Conservation (phyloP, 2,888 invertebrate genomes). For the Dryococelus australis region DNA sequence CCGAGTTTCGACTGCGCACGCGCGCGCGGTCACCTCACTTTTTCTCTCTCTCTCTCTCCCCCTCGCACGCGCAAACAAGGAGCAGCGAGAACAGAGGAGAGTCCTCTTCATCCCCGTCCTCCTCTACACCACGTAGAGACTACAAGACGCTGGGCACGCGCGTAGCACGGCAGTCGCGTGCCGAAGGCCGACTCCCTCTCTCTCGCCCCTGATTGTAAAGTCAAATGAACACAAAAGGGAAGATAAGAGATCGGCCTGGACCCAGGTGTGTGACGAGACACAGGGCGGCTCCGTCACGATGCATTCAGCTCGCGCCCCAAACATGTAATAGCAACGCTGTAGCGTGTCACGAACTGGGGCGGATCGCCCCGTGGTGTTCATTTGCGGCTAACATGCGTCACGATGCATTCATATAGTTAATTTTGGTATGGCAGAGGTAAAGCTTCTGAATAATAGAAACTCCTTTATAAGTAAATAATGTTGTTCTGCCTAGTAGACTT, state of each 20-base stretch:
- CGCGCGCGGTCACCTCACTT: not conserved
- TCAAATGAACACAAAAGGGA: conserved; percentile 2
- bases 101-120: not conserved
- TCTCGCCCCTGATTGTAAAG: not conserved
- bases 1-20: not conserved
- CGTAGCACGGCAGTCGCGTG: conserved; percentile 20
- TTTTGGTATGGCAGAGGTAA: no score
- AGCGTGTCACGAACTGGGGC: no score
- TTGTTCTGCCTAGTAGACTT: no score
- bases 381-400: no score
- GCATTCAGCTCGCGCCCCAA: no score
- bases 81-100: not conserved
- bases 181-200: not conserved
- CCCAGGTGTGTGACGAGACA: not conserved
- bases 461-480: no score
- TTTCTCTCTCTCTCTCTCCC: no score
- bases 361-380: no score
- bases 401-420: no score
- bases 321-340: no score
- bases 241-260: not conserved
- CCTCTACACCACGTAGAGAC: not conserved
- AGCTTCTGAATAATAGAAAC: no score
- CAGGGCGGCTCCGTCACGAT: not conserved
- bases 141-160: not conserved
- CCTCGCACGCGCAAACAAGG: no score